These are phyloP conservation scores for Bombus turneri DNA, from an alignment of 1,140 invertebrate species.

Conservation along the genomic window DNA sequence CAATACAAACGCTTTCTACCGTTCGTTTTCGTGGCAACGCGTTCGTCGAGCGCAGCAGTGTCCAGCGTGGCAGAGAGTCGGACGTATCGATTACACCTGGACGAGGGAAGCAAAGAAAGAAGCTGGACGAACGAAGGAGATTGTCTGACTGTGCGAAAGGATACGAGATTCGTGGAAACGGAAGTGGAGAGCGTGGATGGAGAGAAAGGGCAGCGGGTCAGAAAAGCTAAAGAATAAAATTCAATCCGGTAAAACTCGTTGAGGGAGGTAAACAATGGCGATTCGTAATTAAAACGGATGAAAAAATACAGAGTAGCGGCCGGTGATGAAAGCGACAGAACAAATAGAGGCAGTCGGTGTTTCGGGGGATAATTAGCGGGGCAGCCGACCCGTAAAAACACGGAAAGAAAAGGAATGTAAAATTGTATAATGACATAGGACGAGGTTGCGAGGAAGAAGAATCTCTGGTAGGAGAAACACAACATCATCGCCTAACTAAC, in stretches of 20 bases:
- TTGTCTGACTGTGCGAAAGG: too few relatives aligned
- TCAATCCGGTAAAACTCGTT: conserved; percentile 25
- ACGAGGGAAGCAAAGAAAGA: not conserved
- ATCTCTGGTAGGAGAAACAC: too few relatives aligned
- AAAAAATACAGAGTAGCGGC: conserved; percentile 19
- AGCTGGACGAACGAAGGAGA: not conserved
- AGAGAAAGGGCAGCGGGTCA: not conserved
- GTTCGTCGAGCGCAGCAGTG: not conserved
- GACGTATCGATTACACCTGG: conserved; percentile 39
- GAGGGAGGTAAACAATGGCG: conserved; percentile 27
- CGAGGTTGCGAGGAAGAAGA: not conserved
- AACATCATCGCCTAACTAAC: not conserved
- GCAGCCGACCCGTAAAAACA: not conserved
- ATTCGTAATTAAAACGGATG: conserved; percentile 52
- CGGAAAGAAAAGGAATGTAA: not conserved
- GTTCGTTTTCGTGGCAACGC: conserved; percentile 10
- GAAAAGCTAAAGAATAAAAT: conserved; percentile 36
- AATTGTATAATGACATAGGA: conserved; percentile 27
- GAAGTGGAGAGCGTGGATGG: not conserved
- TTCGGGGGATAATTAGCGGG: conserved; percentile 29
- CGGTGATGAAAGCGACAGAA: conserved; percentile 23
- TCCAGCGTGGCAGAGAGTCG: not conserved
- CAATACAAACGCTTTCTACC: not conserved
- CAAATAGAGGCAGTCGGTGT: conserved; percentile 15
- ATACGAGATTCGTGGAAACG: too few relatives aligned